These are phyloP conservation scores for Aspidiotus destructor DNA, from an alignment of 2,888 invertebrate species.

Conservation along the genomic window DNA sequence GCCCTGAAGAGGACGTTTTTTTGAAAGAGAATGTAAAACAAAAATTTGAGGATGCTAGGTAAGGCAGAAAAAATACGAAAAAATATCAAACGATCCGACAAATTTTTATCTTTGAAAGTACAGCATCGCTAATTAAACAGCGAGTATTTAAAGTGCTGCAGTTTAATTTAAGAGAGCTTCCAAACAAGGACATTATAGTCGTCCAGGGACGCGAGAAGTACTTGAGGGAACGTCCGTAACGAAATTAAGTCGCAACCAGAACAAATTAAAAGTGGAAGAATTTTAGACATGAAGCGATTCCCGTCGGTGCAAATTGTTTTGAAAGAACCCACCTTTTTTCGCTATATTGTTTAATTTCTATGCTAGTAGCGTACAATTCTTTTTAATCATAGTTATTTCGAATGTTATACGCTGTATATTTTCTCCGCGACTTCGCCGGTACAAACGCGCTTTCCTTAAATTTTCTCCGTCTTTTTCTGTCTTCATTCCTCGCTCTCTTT, in stretches of 20 bases:
- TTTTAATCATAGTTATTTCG: slow-evolving; percentile 27
- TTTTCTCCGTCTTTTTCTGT: background rate
- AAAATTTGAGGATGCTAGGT: too few relatives aligned
- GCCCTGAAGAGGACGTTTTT: too few relatives aligned
- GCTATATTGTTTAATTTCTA: slow-evolving; percentile 27
- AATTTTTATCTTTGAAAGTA: slow-evolving; percentile 29
- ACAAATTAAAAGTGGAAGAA: slow-evolving; percentile 33
- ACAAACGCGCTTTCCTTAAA: too few relatives aligned
- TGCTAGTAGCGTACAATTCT: slow-evolving; percentile 24
- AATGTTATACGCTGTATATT: background rate
- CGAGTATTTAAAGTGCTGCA: slow-evolving; percentile 31
- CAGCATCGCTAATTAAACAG: slow-evolving; percentile 32
- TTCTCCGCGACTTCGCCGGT: too few relatives aligned
- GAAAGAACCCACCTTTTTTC: slow-evolving; percentile 20
- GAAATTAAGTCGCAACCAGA: slow-evolving; percentile 33
- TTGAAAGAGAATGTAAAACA: too few relatives aligned
- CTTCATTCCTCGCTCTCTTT: background rate
- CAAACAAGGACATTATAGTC: slow-evolving; percentile 31
- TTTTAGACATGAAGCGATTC: slow-evolving; percentile 31
- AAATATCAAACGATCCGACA: slow-evolving; percentile 33
- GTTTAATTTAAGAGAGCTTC: slow-evolving; percentile 31
- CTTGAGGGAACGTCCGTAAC: slow-evolving; percentile 31
- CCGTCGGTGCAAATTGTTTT: slow-evolving; percentile 28
- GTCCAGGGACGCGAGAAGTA: slow-evolving; percentile 32
- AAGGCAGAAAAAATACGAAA: slow-evolving; percentile 13